Percentiles rank a stretch among this genome's conserved stretches.
Conservation (phyloP, 2,113 vertebrate genomes). For the Esox niger region DNA sequence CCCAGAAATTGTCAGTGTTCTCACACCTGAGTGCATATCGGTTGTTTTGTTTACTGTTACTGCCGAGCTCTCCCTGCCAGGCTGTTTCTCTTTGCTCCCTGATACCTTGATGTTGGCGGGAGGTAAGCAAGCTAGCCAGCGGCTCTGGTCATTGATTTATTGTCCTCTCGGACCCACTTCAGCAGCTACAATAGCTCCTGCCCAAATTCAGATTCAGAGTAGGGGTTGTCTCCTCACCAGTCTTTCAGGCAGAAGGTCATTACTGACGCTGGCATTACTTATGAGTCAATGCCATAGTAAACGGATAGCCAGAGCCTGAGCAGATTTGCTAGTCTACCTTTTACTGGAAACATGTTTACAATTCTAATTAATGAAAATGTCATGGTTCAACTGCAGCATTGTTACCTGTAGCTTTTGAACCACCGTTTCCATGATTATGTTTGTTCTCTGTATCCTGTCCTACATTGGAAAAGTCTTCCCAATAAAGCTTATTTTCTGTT, state of each 20-base stretch:
- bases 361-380: not conserved
- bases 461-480: conserved; percentile 1
- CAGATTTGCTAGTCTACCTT: not conserved
- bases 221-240: not conserved
- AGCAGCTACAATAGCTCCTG: not conserved
- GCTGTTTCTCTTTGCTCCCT: not conserved
- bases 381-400: not conserved
- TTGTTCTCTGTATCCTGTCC: not conserved
- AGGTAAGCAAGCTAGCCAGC: not conserved
- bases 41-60: not conserved
- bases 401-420: not conserved
- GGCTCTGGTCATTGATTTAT: not conserved
- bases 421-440: not conserved
- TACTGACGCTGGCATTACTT: not conserved
- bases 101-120: not conserved
- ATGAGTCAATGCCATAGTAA: too few relatives aligned
- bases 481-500: not conserved
- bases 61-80: not conserved
- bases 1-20: not conserved
- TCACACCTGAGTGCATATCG: not conserved
- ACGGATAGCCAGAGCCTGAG: not conserved
- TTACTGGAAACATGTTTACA: not conserved
- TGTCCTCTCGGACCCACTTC: not conserved
- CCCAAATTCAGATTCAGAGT: not conserved
- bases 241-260: not conserved